Percentiles rank a stretch among this genome's conserved stretches.
These are phyloP conservation scores for Parasteatoda lunata DNA, from an alignment of 2,888 invertebrate species.

Conservation along the genomic window DNA sequence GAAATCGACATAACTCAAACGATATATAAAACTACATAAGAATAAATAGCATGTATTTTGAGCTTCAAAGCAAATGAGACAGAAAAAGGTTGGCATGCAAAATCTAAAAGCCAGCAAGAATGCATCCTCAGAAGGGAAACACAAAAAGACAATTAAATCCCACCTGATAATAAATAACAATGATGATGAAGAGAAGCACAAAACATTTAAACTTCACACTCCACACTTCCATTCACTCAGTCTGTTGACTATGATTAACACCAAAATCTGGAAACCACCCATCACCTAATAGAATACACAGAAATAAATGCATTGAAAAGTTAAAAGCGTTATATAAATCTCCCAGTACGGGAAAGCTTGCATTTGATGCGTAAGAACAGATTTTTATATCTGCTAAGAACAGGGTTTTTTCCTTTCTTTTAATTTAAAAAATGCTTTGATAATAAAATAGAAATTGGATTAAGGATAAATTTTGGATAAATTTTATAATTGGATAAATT, in stretches of 20 bases:
- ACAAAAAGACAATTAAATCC: slow-evolving; percentile 18
- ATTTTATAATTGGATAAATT: too few relatives aligned
- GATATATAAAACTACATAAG: too few relatives aligned
- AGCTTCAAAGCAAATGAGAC: too few relatives aligned
- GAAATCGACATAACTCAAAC: too few relatives aligned
- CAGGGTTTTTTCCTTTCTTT: too few relatives aligned
- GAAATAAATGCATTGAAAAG: slow-evolving; percentile 1
- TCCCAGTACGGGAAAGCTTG: too few relatives aligned
- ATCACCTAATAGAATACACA: slow-evolving; percentile 62
- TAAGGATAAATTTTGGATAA: too few relatives aligned
- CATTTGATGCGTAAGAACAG: too few relatives aligned
- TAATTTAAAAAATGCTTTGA: too few relatives aligned
- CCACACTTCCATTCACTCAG: slow-evolving; percentile 54
- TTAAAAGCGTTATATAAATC: background rate
- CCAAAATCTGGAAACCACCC: slow-evolving; percentile 51
- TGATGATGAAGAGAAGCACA: slow-evolving; percentile 35
- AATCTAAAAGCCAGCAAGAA: background rate
- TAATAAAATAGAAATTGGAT: too few relatives aligned
- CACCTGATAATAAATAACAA: slow-evolving; percentile 58
- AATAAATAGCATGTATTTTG: too few relatives aligned
- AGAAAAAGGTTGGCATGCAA: background rate
- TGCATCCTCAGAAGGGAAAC: background rate
- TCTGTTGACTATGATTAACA: slow-evolving; percentile 41
- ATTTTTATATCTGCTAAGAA: too few relatives aligned
- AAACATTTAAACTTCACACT: slow-evolving; percentile 44